Evolutionary conservation across 1,140 invertebrate genomes (phyloP).

Genomic region (Drosophila miranda): DNA sequence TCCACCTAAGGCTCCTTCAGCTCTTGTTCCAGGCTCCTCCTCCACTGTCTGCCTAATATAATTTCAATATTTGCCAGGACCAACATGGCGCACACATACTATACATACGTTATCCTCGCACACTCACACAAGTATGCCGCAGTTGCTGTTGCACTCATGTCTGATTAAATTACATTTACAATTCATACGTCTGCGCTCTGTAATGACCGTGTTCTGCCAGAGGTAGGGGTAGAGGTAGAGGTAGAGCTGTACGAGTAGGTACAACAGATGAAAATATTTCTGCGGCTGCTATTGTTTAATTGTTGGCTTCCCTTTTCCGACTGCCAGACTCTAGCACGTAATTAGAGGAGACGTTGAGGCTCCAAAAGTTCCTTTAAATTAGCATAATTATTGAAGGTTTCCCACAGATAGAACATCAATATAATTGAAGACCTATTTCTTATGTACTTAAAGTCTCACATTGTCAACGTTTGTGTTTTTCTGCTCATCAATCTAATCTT

Average conservation of each 20-base stretch:
- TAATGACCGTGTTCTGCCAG: constrained; percentile 27
- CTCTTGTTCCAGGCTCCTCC: not conserved
- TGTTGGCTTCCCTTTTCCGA: constrained; percentile 30
- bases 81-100: constrained; percentile 50
- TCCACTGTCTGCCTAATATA: constrained; percentile 35
- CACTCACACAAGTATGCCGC: constrained; percentile 38
- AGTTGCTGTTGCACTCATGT: constrained; percentile 62
- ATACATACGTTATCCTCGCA: constrained; percentile 25
- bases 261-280: constrained; percentile 22
- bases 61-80: constrained; percentile 60
- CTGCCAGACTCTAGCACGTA: constrained; percentile 24
- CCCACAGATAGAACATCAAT: no score
- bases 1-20: not conserved
- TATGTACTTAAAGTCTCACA: not conserved
- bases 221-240: not conserved
- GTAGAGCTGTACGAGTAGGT: constrained; percentile 4
- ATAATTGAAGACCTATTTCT: not conserved
- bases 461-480: not conserved
- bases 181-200: constrained; percentile 58
- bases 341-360: constrained; percentile 31
- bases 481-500: not conserved
- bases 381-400: not conserved
- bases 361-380: constrained; percentile 8
- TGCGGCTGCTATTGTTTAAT: constrained; percentile 42
- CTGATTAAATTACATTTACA: constrained; percentile 78